Evolutionary conservation across 2,888 invertebrate species (phyloP).

Genomic region (Leptinotarsa rubiginosa): DNA sequence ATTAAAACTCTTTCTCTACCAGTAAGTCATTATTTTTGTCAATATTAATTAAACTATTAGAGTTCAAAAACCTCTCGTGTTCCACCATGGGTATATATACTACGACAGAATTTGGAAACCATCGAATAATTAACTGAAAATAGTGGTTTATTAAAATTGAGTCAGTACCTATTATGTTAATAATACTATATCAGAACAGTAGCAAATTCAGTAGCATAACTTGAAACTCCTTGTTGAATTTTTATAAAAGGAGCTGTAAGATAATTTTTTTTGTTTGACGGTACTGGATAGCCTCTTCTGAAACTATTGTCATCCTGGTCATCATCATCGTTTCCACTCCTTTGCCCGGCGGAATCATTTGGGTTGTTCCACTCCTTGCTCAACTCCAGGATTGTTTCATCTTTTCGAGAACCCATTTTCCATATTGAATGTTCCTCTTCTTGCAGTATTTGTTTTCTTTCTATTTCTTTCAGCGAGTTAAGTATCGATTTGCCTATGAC

Average conservation of each 20-base stretch:
- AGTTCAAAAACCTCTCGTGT: background rate
- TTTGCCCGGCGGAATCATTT: too few species aligned
- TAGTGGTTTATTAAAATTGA: background rate
- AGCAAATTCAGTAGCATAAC: background rate
- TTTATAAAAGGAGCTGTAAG: background rate
- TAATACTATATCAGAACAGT: background rate
- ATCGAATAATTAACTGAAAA: background rate
- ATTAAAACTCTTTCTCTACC: background rate
- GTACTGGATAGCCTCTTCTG: too few species aligned
- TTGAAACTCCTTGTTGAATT: background rate
- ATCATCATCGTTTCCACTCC: too few species aligned
- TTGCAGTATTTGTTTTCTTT: too few species aligned
- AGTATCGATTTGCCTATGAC: too few species aligned
- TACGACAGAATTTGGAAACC: too few species aligned
- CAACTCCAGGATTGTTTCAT: too few species aligned
- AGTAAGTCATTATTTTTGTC: background rate
- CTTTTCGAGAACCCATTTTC: too few species aligned
- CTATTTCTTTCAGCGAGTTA: too few species aligned
- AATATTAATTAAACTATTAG: background rate
- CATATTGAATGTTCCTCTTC: too few species aligned
- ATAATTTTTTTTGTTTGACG: background rate
- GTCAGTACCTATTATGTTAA: background rate
- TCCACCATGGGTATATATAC: background rate
- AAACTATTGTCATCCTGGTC: too few species aligned
- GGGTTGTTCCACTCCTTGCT: too few species aligned